Conservation (phyloP, 2,888 invertebrate species). For the Leptinotarsa peninsularis region DNA sequence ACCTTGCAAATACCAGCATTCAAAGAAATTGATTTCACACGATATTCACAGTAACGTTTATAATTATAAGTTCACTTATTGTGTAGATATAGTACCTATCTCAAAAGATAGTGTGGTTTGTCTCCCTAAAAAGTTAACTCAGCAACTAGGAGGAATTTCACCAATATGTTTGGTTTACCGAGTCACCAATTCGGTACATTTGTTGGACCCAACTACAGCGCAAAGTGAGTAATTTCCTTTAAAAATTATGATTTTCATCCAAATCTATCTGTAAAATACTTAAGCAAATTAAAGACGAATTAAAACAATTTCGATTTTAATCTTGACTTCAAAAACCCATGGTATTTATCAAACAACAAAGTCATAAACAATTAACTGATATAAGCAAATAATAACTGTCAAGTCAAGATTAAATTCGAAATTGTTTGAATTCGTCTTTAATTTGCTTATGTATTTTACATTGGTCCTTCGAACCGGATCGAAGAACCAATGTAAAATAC, state of each 20-base stretch:
- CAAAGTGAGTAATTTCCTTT: constrained; percentile 74
- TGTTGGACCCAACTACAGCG: constrained; percentile 91
- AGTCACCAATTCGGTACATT: constrained; percentile 89
- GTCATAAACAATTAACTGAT: too few relatives aligned
- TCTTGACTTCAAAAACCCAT: too few relatives aligned
- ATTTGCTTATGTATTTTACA: too few relatives aligned
- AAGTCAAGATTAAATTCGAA: too few relatives aligned
- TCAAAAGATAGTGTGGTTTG: constrained; percentile 96
- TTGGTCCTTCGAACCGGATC: too few relatives aligned
- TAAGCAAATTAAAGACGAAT: too few relatives aligned
- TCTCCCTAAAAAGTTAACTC: constrained; percentile 85
- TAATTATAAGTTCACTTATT: constrained; percentile 95
- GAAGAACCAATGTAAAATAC: too few relatives aligned
- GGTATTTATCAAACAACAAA: too few relatives aligned
- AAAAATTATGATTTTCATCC: neutral
- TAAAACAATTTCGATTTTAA: too few relatives aligned
- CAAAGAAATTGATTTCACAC: constrained; percentile 96
- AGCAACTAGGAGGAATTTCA: constrained; percentile 88
- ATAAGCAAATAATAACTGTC: too few relatives aligned
- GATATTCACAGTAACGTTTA: constrained; percentile 96
- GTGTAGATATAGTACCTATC: constrained; percentile 95
- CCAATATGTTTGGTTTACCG: constrained; percentile 89
- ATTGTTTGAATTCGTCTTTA: too few relatives aligned
- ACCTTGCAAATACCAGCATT: constrained; percentile 88
- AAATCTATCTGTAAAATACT: too few relatives aligned